Evolutionary conservation across 2,113 vertebrate genomes (phyloP), one percentile per base, ranked within the genome.

Genomic region (Uria aalge): DNA sequence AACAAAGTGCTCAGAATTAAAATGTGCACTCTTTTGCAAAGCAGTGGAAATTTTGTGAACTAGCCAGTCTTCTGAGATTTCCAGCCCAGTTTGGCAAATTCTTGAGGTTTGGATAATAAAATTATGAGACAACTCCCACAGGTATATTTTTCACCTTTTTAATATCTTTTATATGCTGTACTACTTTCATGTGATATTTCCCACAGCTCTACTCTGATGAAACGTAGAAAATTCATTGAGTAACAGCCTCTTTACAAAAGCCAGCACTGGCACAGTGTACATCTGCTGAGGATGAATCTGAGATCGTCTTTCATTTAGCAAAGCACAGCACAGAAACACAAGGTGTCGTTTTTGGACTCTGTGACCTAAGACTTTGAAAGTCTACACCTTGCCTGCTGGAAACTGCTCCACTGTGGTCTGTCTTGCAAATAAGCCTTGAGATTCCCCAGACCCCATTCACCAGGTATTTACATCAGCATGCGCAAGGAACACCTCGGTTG

Each of bases 101-200:
- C 71, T 87, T 85, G 77, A 95, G 86, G 86, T 94, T 80, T 94
- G 89, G 84, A 90, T 94, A 96, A 89, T 92, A 95, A 95, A 97
- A 94, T 94, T 92, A 96, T 48, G 38, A 87, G 88, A 83, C 53
- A 94, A 92, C 83, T 96, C 96, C 93, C 96, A 95, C 63, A 94
- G 77, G 95, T 87, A 36, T 59, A 95, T 90, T 97, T 97, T 96
- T 87, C 91, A 96, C 92, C 94, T 92, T 96, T 94, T 95, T 91
- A 95, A 88, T 91, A 91, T 92, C 57, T 97, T 96, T 95, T 92
- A 92, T 95, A 87, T 59, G 86, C 47, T 94, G 22, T 80, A 90
- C 87, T 96, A 82, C 92, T 92, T 96, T 94, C 93, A 90, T 96
- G 79, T 76, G 84, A 92, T 91, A 74, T 85, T 97, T 96, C 96